Base-by-base conservation (phyloP, 92 coral and sea anemone species). In the Plumapathes pennacea region DNA sequence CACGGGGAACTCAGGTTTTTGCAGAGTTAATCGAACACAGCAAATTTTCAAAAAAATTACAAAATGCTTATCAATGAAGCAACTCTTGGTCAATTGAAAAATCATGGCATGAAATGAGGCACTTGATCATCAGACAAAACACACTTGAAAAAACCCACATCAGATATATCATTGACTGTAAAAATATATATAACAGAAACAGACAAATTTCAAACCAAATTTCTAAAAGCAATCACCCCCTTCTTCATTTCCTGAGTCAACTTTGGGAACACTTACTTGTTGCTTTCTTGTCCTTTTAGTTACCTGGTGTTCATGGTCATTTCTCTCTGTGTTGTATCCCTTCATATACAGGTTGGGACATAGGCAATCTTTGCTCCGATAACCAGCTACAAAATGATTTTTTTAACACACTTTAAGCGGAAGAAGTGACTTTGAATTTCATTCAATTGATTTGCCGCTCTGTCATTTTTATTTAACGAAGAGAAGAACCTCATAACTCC, bases 71-170 rank as follows among this genome's bases (percentile, higher is more conserved):
- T 69, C 31, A 41, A 62, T 10, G 38, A 52, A 50, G 74, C 78
- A 19, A 71, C 90, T 47, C 39, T 54, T 44, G 85, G 77, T 23
- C 89, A 83, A 64, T 53, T 62, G 29, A 54, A 70, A 54, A 30
- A n/a, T 29, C 64, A 65, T 64, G 82, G 86, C 76, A 72, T 54
- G 66, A 72, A 60, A 65, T 54, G 66, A 67, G 85, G 55, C 80
- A 71, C 25, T 64, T 68, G 25, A 46, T 72, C 51, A 68, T 78
- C 20, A 67, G 78, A 63, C 80, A 76, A 69, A 83, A 65, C 37
- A 70, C 90, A 6, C 45, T 81, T 49, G 83, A 77, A 63, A 63
- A 77, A 64, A 57, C 24, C 77, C 71, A 32, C 54, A 72, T 38
- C 73, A 46, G 81, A 74, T 74, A 73, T 81, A 24, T 36, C 32